Base-by-base conservation (phyloP, 2,797 vertebrate species). In the Vespertilio murinus region DNA sequence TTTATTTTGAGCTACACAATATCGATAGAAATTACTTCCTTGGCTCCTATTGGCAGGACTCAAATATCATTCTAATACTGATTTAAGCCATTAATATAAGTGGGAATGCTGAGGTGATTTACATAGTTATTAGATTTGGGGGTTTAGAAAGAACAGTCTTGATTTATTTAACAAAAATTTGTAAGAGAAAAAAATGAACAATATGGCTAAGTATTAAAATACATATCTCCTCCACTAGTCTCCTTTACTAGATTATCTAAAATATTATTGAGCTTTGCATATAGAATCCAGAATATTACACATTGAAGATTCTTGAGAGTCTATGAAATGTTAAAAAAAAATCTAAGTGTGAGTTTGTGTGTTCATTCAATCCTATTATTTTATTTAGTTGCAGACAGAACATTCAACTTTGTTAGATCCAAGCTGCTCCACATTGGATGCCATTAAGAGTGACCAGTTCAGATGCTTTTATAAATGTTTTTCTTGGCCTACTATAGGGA, bases 141-240 rank as follows among this genome's bases (percentile, higher is more conserved):
- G 11, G 79, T 95, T 95, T 88, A 91, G 30, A 70, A 95, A 90
- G n/a, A 95, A 40, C n/a, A 93, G 40, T 12, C 30, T 80, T 78
- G 75, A 87, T 91, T 96, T 93, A 81, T 82, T 92, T 86, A 96
- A 88, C 74, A 86, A 94, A 94, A 90, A 54, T 61, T 42, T 91
- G 23, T 91, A 85, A 89, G 52, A 90, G 65, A n/a, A 88, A 78
- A 90, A 85, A 93, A 33, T 92, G 83, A 91, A 81, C 45, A 56
- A 5, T 22, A 33, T 67, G 17, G 40, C 35, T 78, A 64, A 18
- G 25, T 94, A 90, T 88, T 82, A 95, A 95, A 94, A 54, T 30
- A 82, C 52, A 54, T 94, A 28, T 65, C 17, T 20, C 30, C 30
- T 65, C 64, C n/a, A 33, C 17, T 65, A 65, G 16, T 94, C n/a